Percentiles rank a stretch among this genome's conserved stretches.
Conservation (phyloP, 2,113 vertebrate species). For the Dendropsophus ebraccatus region DNA sequence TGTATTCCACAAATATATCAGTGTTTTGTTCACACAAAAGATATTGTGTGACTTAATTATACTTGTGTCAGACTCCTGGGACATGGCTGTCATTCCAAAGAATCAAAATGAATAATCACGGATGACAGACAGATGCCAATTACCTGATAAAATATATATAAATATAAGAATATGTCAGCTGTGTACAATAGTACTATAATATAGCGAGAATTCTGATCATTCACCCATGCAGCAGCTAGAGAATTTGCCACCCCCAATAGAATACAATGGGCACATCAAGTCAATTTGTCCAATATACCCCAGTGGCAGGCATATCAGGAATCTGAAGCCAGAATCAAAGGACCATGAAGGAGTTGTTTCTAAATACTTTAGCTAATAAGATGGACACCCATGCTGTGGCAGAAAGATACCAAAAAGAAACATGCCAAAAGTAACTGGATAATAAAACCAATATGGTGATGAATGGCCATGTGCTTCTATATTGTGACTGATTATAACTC, state of each 20-base stretch:
- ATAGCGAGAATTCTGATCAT: background rate
- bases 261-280: conserved; percentile 1
- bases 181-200: background rate
- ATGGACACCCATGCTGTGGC: background rate
- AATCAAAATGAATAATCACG: conserved; percentile 6
- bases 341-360: background rate
- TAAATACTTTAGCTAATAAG: background rate
- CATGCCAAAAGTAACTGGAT: background rate
- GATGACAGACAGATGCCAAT: conserved; percentile 28
- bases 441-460: background rate
- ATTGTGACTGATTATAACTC: background rate
- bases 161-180: background rate
- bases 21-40: conserved; percentile 39
- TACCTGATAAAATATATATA: background rate
- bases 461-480: background rate
- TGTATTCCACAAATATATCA: conserved; percentile 5
- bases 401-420: background rate
- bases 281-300: background rate
- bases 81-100: background rate
- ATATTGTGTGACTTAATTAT: conserved; percentile 34
- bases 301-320: background rate
- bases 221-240: background rate
- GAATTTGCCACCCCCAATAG: background rate
- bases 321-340: background rate
- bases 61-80: background rate